Evolutionary conservation across 1,140 invertebrate species (phyloP).

Genomic region (Chironomus striatipennis): DNA sequence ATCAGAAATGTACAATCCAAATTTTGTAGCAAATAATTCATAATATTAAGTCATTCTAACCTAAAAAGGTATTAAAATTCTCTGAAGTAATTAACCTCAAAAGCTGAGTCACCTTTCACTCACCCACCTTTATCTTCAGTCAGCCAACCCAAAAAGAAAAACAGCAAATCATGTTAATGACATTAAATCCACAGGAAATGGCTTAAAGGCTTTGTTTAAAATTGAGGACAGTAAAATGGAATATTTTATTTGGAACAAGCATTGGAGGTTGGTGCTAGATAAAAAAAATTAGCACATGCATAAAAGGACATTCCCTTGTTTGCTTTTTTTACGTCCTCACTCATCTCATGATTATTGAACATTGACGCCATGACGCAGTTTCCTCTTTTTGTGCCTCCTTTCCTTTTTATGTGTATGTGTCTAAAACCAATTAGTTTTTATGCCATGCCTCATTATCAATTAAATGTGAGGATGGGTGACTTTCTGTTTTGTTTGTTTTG

Average conservation of each 20-base stretch:
- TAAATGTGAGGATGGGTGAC: not conserved
- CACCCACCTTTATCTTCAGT: too few species aligned
- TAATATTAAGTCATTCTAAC: too few species aligned
- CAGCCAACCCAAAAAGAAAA: too few species aligned
- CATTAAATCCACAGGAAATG: too few species aligned
- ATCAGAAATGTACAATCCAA: too few species aligned
- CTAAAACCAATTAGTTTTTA: slow-evolving; percentile 3
- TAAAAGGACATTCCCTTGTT: not conserved
- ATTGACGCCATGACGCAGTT: not conserved
- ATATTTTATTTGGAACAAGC: not conserved
- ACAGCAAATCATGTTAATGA: too few species aligned
- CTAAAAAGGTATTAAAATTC: too few species aligned
- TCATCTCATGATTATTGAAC: not conserved
- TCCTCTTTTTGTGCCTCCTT: too few species aligned
- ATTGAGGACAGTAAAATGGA: not conserved
- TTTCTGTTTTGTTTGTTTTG: not conserved
- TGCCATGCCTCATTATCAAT: not conserved
- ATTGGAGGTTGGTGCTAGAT: not conserved
- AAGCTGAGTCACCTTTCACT: too few species aligned
- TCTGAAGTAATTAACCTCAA: too few species aligned
- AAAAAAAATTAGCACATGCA: not conserved
- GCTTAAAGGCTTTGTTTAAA: too few species aligned
- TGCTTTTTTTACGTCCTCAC: not conserved
- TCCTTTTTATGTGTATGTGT: not conserved
- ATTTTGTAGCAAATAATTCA: too few species aligned